Percentiles rank a stretch among this genome's conserved stretches.
phyloP scores from a whole-genome alignment of 2,888 invertebrate genomes.

The Heteromyza rotundicornis region DNA sequence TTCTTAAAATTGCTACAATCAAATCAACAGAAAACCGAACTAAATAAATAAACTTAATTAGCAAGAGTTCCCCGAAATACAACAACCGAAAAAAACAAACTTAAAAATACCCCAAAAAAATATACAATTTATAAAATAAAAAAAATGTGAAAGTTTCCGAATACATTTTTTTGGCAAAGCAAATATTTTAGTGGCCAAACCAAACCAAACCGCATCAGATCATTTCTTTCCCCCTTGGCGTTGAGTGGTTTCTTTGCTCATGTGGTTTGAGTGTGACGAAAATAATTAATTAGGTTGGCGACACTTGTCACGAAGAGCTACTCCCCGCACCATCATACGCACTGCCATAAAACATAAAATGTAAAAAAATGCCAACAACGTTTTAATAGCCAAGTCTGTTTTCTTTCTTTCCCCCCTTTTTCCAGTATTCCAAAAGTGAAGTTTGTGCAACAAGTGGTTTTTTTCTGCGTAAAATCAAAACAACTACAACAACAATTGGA shows the following conservation, averaged over 20 bases:
- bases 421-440: too few species aligned
- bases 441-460: too few species aligned
- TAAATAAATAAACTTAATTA: slow-evolving; percentile 9
- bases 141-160: slow-evolving; percentile 24
- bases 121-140: too few species aligned
- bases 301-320: not conserved
- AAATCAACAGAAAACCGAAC: not conserved
- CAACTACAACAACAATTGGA: slow-evolving; percentile 7
- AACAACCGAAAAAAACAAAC: not conserved
- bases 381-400: too few species aligned
- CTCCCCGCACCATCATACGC: not conserved
- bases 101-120: not conserved
- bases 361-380: slow-evolving; percentile 9
- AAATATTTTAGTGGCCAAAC: not conserved
- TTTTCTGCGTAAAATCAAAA: too few species aligned
- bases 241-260: not conserved
- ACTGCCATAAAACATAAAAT: slow-evolving; percentile 4
- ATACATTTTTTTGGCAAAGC: slow-evolving; percentile 17
- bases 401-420: too few species aligned
- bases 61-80: not conserved
- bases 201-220: too few species aligned
- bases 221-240: not conserved
- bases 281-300: slow-evolving; percentile 38
- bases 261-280: slow-evolving; percentile 36
- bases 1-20: not conserved